Conservation (phyloP, 1,140 invertebrate genomes). For the Drosophila nigromelanica region DNA sequence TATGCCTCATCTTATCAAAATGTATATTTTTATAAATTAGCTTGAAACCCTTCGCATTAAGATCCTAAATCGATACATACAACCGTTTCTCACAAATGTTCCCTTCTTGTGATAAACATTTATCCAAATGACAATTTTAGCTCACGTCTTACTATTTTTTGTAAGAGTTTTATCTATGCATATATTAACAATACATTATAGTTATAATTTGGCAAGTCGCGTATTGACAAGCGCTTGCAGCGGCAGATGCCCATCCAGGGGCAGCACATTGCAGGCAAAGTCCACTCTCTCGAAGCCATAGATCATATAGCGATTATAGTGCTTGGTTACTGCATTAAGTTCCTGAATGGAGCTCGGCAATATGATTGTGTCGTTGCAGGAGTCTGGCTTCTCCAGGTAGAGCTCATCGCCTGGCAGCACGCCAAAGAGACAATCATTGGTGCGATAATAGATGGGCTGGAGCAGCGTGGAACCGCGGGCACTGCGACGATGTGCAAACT, state of each 20-base stretch:
- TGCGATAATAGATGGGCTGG: conserved; percentile 84
- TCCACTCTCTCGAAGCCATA: conserved; percentile 56
- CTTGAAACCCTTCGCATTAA: no score
- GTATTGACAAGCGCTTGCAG: conserved; percentile 34
- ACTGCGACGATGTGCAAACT: conserved; percentile 56
- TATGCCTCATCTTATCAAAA: no score
- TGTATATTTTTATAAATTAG: no score
- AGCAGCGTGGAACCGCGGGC: conserved; percentile 80
- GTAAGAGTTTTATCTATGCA: background rate
- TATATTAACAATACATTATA: background rate
- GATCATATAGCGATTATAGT: conserved; percentile 69
- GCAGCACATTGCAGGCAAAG: conserved; percentile 56
- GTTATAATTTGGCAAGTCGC: conserved; percentile 49
- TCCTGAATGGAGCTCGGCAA: conserved; percentile 39
- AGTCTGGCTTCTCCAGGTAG: conserved; percentile 68
- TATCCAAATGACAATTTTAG: no score
- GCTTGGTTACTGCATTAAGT: conserved; percentile 41
- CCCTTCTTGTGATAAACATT: no score
- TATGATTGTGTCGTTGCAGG: conserved; percentile 41
- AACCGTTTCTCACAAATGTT: no score
- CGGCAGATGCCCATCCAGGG: conserved; percentile 61
- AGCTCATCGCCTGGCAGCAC: conserved; percentile 83
- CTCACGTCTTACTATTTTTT: background rate
- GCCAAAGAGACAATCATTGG: conserved; percentile 70
- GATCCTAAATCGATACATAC: no score